Conservation (phyloP, 2,888 invertebrate genomes). For the Stratiomys singularior region DNA sequence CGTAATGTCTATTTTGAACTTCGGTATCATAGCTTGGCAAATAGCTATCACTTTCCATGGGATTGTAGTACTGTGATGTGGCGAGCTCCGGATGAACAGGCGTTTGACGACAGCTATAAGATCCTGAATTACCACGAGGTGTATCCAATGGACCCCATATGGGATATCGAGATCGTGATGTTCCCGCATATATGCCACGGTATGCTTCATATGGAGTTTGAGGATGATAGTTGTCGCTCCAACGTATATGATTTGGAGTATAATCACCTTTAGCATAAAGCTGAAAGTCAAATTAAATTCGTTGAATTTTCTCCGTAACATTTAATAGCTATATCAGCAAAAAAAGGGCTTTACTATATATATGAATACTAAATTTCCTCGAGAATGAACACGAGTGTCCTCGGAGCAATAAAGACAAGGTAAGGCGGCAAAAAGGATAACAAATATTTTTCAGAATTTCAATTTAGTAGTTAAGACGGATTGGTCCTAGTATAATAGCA, state of each 20-base stretch:
- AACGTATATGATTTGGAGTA: conserved; percentile 71
- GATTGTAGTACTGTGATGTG: conserved; percentile 64
- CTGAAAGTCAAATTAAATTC: conserved; percentile 53
- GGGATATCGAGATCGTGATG: conserved; percentile 62
- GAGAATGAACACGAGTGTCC: too few species aligned
- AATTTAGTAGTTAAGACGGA: too few species aligned
- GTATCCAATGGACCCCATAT: conserved; percentile 52
- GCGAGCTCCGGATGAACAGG: conserved; percentile 62
- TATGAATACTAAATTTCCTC: too few species aligned
- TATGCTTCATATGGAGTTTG: conserved; percentile 72
- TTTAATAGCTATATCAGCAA: too few species aligned
- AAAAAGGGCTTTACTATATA: too few species aligned
- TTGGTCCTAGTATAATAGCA: too few species aligned
- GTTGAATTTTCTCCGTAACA: too few species aligned
- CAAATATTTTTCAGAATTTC: too few species aligned
- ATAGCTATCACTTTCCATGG: conserved; percentile 65
- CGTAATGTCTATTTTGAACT: conserved; percentile 64
- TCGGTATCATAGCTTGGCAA: conserved; percentile 65
- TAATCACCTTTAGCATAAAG: conserved; percentile 73
- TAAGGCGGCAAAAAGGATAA: too few species aligned
- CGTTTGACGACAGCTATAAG: conserved; percentile 66
- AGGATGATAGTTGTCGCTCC: conserved; percentile 74
- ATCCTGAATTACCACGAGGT: conserved; percentile 60
- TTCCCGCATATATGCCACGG: conserved; percentile 68
- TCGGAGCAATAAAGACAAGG: too few species aligned